A percentile compares a stretch with the other conserved stretches of the same genome.
These are phyloP conservation scores for Diachasma alloeum DNA, from an alignment of 1,140 invertebrate genomes.

Conservation along the genomic window DNA sequence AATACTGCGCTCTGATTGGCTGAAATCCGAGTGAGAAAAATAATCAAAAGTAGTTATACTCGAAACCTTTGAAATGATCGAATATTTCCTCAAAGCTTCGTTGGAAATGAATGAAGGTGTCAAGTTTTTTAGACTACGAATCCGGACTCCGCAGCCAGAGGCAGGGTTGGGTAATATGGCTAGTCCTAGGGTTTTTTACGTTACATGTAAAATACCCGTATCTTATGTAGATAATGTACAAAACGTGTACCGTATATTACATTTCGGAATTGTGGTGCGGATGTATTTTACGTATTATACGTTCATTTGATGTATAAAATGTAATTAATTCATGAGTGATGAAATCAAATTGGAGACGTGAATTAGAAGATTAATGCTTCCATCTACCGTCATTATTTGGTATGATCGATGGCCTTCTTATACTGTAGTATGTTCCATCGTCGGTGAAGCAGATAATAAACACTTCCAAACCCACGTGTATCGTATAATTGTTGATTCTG, in stretches of 20 bases:
- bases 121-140: too few species aligned
- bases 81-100: too few species aligned
- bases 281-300: neutral
- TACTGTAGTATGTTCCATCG: neutral
- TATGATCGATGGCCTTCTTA: neutral
- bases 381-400: neutral
- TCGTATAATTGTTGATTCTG: too few species aligned
- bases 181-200: neutral
- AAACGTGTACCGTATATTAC: neutral
- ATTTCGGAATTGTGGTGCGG: neutral
- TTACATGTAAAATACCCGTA: neutral
- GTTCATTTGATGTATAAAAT: neutral
- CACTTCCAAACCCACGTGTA: neutral
- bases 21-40: too few species aligned
- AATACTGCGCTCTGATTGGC: too few species aligned
- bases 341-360: neutral
- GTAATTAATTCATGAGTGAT: neutral
- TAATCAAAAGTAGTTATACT: too few species aligned
- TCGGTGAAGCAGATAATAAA: neutral
- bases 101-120: too few species aligned
- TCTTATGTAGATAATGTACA: neutral
- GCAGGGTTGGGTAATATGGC: neutral
- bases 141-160: too few species aligned
- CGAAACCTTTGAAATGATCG: too few species aligned
- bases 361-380: neutral